These are phyloP conservation scores for Zoanthus solanderi DNA, from an alignment of 92 coral and sea anemone genomes.

Conservation along the genomic window DNA sequence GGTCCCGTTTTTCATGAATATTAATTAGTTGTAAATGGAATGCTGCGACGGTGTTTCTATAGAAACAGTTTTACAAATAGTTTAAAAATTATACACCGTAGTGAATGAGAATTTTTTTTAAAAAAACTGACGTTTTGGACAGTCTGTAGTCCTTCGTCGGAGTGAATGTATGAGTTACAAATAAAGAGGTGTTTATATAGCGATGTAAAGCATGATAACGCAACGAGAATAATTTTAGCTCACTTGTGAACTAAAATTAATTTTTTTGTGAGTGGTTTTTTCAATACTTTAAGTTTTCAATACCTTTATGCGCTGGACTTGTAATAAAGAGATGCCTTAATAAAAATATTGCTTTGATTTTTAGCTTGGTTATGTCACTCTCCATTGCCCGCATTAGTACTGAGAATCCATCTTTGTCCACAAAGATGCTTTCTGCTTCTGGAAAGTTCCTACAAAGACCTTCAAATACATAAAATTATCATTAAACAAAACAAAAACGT, in stretches of 20 bases:
- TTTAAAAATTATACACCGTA: no score
- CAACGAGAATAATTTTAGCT: no score
- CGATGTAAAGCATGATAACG: no score
- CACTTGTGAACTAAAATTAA: background rate
- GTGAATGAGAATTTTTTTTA: no score
- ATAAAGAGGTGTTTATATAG: no score
- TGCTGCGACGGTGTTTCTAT: no score
- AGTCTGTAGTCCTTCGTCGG: no score
- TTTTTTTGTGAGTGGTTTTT: background rate
- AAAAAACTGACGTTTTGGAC: no score
- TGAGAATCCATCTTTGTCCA: slow-evolving; percentile 82
- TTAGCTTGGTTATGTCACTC: slow-evolving; percentile 74
- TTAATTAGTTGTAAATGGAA: no score
- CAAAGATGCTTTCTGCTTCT: slow-evolving; percentile 75
- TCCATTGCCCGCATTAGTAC: slow-evolving; percentile 83
- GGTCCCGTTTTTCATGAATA: no score
- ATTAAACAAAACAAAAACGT: background rate
- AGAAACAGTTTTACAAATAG: no score
- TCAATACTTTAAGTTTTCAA: background rate
- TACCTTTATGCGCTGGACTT: slow-evolving; percentile 75
- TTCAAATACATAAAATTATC: slow-evolving; percentile 27
- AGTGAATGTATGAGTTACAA: no score
- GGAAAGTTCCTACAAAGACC: slow-evolving; percentile 83
- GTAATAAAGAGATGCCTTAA: slow-evolving; percentile 59
- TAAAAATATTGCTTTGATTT: slow-evolving; percentile 80